These are phyloP conservation scores for Ganaspis brasiliensis DNA, from an alignment of 2,888 invertebrate genomes.

Conservation along the genomic window DNA sequence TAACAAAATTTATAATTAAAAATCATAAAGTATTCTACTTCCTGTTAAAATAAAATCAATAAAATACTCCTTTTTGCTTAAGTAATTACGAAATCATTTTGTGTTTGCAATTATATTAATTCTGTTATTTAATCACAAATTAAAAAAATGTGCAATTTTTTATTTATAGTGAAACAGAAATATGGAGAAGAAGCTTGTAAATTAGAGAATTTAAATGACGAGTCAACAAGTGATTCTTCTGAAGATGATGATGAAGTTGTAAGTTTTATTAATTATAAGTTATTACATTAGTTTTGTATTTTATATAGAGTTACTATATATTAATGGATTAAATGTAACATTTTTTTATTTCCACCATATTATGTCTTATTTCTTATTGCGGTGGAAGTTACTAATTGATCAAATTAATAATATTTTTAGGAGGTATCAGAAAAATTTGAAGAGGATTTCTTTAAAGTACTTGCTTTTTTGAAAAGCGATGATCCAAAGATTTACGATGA, in stretches of 20 bases:
- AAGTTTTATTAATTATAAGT: conserved; percentile 45
- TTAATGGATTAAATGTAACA: too few species aligned
- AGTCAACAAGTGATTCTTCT: conserved; percentile 80
- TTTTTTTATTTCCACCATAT: too few species aligned
- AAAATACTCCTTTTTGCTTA: too few species aligned
- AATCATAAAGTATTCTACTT: too few species aligned
- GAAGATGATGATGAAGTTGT: conserved; percentile 85
- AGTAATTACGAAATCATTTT: too few species aligned
- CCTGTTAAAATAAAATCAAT: too few species aligned
- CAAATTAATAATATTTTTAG: conserved; percentile 69
- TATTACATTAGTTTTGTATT: background rate
- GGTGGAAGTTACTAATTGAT: too few species aligned
- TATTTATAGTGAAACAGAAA: conserved; percentile 87
- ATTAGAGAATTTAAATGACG: conserved; percentile 79
- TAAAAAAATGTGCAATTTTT: conserved; percentile 55
- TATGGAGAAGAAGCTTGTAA: conserved; percentile 85
- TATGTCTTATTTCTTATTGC: conserved; percentile 17
- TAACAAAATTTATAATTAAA: too few species aligned
- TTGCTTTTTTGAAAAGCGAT: conserved; percentile 92
- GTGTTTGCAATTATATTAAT: too few species aligned
- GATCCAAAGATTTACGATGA: conserved; percentile 95
- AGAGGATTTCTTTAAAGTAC: conserved; percentile 92
- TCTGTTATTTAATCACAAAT: background rate
- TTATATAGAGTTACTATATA: background rate
- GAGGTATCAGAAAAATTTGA: conserved; percentile 87